Base-by-base conservation (phyloP, 92 coral and sea anemone genomes). In the Phymanthus crucifer region DNA sequence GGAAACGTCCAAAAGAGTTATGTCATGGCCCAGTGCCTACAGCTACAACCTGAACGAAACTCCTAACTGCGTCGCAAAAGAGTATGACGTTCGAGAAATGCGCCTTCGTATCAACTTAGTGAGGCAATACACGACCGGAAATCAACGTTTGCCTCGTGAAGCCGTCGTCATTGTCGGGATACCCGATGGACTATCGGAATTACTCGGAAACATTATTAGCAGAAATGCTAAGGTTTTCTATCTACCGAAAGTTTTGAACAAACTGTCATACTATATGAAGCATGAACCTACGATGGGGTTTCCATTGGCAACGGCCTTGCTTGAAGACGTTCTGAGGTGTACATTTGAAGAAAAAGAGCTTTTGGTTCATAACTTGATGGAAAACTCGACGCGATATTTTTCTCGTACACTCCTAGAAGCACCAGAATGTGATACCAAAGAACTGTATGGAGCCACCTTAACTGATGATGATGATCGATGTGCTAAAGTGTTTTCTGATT, bases 291-390 rank as follows among this genome's bases (percentile, higher is more conserved):
- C 85, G 3, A 29, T 69, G 14, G 91, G 81, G 5, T 77, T 73
- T 50, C 86, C 91, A n/a, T 35, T 87, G 54, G 43, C 81, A 13
- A 78, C 66, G 43, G 77, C 68, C 7, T 72, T 87, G 18, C 17
- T 87, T 37, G 86, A 87, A 37, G 74, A 87, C 8, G 40, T 83
- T 43, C 83, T 87, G 61, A 80, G 74, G 45, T 87, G 91, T 61
- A 24, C 73, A 4, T 87, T 87, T 32, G 56, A 72, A 35, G 91
- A 87, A 24, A 76, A 83, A 23, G 84, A 61, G 32, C 72, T 73
- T n/a, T 72, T 87, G 36, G 66, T 71, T 48, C 61, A 83, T 54
- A 21, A 54, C n/a, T 52, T 87, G 26, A 78, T 73, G 61, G 50
- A 70, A 18, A 72, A 81, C 72, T 6, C 19, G 27, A 54, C 64